Evolutionary conservation across 1,140 invertebrate genomes (phyloP).

Genomic region (Drosophila pseudoobscura): DNA sequence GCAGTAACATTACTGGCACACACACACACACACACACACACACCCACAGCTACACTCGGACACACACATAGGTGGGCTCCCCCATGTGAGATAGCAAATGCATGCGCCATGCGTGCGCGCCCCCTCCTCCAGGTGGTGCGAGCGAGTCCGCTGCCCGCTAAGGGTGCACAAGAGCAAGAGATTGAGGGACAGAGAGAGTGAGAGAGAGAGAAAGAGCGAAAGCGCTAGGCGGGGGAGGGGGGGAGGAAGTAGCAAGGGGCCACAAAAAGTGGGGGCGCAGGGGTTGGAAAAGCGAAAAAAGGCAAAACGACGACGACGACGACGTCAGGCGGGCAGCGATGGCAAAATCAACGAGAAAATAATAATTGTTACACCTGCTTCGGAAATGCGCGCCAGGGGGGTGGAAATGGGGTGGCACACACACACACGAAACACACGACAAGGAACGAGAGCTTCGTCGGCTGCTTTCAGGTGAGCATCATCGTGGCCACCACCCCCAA

Average conservation of each 20-base stretch:
- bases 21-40: conserved; percentile 56
- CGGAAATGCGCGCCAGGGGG: conserved; percentile 62
- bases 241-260: too few relatives aligned
- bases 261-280: neutral
- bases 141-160: conserved; percentile 35
- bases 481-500: conserved; percentile 48
- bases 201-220: conserved; percentile 47
- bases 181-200: conserved; percentile 46
- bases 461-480: conserved; percentile 67
- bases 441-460: conserved; percentile 27
- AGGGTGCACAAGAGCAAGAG: conserved; percentile 48
- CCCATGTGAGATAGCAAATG: conserved; percentile 73
- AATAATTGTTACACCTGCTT: conserved; percentile 82
- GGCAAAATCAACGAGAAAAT: conserved; percentile 81
- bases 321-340: conserved; percentile 14
- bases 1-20: conserved; percentile 77
- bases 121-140: conserved; percentile 31
- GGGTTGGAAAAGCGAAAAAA: conserved; percentile 38
- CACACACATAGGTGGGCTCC: conserved; percentile 14
- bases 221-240: neutral
- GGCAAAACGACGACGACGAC: conserved; percentile 58
- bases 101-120: conserved; percentile 78
- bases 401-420: conserved; percentile 48
- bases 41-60: conserved; percentile 13
- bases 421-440: conserved; percentile 20